Evolutionary conservation across 2,113 vertebrate species (phyloP), one percentile per base, ranked within the genome.

Genomic region (Thunnus maccoyii): DNA sequence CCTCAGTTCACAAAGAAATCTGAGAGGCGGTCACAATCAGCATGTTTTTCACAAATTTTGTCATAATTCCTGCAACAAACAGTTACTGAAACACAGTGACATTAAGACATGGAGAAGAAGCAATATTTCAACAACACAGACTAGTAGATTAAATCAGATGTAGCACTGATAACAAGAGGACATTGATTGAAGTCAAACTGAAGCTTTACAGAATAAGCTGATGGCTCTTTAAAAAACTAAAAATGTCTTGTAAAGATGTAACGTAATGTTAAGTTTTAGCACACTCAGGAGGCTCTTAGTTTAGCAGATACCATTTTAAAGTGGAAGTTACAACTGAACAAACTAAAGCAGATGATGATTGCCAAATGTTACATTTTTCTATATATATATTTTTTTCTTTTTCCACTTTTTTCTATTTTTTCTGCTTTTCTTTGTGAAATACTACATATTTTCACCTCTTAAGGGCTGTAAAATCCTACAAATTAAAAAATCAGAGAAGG

Each of bases 121-220:
- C 2, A 52, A 22, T 54, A 63, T 16, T 48, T 36, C 70, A 66
- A 27, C n/a, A 77, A 25, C 20, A 73, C 30, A 84, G 52, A 52
- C 22, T 60, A 64, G 27, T 36, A 3, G 32, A 72, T 44, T 60
- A 44, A 54, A 32, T 81, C 5, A 61, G 32, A n/a, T 72, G 46
- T 18, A 65, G 46, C 52, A 54, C 3, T 17, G 57, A 73, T 32
- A 67, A 84, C 25, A 80, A 41, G 20, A 63, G 54, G 22, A 63
- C n/a, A 52, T 62, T 27, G 65, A 70, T 51, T 25, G 76, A 86
- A 68, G 80, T 91, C 32, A 86, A 88, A 93, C 89, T 87, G 87
- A 95, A 94, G 83, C 91, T 90, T 91, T 90, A 81, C 90, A 89
- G 75, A 83, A 80, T 87, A 90, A 89, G 76, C 78, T 85, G 83